Percentiles rank a stretch among this genome's conserved stretches.
phyloP scores from a whole-genome alignment of 2,888 invertebrate species.

The Sepioteuthis lessoniana region DNA sequence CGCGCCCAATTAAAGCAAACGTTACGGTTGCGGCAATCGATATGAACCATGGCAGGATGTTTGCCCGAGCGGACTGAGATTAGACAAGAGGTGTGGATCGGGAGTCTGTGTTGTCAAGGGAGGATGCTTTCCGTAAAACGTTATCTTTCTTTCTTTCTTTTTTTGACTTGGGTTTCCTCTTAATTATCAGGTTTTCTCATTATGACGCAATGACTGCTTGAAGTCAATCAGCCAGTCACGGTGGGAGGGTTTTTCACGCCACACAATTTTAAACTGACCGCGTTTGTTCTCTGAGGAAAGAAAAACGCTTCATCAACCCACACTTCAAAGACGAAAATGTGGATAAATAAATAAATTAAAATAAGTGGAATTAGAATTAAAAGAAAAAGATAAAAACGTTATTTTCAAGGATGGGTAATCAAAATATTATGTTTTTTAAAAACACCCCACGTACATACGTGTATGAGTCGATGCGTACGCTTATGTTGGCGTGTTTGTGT shows the following conservation, averaged over 20 bases:
- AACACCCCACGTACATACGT: no score
- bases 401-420: not conserved
- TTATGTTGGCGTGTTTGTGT: no score
- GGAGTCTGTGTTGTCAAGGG: not conserved
- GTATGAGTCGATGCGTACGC: not conserved
- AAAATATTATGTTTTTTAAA: not conserved
- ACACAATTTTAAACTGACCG: not conserved
- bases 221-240: not conserved
- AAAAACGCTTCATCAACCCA: not conserved
- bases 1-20: not conserved
- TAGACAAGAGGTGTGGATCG: not conserved
- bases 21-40: not conserved
- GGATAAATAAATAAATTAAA: not conserved
- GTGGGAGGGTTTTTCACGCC: conserved; percentile 10
- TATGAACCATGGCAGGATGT: not conserved
- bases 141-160: not conserved
- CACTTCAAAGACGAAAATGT: not conserved
- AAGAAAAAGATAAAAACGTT: not conserved
- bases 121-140: not conserved
- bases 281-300: not conserved
- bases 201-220: not conserved
- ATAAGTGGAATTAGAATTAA: not conserved
- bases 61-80: not conserved
- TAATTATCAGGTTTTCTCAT: conserved; percentile 33
- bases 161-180: not conserved